Evolutionary conservation across 1,140 invertebrate species (phyloP).

Genomic region (Goniozus legneri): DNA sequence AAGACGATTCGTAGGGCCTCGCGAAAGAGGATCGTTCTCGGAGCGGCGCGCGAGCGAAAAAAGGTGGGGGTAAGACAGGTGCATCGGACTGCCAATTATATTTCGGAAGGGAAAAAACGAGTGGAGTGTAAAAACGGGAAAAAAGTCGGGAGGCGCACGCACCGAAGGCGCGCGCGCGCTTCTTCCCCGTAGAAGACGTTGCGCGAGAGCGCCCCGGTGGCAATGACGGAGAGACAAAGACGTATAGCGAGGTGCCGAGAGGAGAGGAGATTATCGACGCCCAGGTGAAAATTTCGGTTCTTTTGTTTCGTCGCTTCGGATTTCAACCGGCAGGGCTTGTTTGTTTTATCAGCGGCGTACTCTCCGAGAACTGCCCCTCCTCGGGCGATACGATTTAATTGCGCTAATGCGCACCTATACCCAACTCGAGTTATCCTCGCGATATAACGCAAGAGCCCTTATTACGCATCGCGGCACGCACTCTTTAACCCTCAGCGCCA

Average conservation of each 20-base stretch:
- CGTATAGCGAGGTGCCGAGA: constrained; percentile 9
- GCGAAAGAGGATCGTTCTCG: constrained; percentile 4
- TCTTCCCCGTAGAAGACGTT: constrained; percentile 2
- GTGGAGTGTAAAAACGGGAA: constrained; percentile 41
- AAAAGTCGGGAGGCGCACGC: constrained; percentile 30
- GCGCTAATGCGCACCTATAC: too few relatives aligned
- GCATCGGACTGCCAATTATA: constrained; percentile 56
- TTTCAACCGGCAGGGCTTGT: too few relatives aligned
- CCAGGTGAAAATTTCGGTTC: too few relatives aligned
- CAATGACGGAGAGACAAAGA: constrained; percentile 19
- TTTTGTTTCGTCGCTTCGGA: too few relatives aligned
- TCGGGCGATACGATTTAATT: too few relatives aligned
- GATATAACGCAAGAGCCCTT: too few relatives aligned
- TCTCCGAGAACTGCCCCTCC: too few relatives aligned
- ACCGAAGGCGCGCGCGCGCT: constrained; percentile 5
- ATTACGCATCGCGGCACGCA: too few relatives aligned
- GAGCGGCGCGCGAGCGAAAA: constrained; percentile 8
- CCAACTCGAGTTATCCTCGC: too few relatives aligned
- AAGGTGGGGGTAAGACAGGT: constrained; percentile 45
- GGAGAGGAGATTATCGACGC: too few relatives aligned
- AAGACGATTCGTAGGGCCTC: constrained; percentile 6
- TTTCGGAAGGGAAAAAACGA: constrained; percentile 51
- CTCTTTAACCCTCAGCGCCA: too few relatives aligned
- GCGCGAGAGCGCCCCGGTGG: constrained; percentile 6
- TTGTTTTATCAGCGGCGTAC: too few relatives aligned